These are phyloP conservation scores for Acrocephalus scirpaceus DNA, from an alignment of 2,797 vertebrate genomes.

Conservation along the genomic window DNA sequence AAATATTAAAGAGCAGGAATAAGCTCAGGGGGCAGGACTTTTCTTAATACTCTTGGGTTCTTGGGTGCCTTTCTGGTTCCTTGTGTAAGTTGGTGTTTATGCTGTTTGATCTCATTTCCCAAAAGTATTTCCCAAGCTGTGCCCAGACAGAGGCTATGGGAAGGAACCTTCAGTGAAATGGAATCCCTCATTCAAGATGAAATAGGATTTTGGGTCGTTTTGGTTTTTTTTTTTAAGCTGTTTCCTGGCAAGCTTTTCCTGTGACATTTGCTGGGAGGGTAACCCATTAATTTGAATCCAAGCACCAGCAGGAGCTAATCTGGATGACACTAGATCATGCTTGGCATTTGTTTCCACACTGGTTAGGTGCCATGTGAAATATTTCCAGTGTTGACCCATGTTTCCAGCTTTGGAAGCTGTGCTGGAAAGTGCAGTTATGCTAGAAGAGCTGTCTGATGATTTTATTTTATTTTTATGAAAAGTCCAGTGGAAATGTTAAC, in stretches of 20 bases:
- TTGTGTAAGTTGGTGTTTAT: not conserved
- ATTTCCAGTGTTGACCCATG: conserved; percentile 51
- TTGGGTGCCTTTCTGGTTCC: not conserved
- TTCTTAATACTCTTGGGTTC: not conserved
- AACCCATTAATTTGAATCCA: conserved; percentile 52
- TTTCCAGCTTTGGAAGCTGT: conserved; percentile 50
- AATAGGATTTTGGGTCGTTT: not conserved
- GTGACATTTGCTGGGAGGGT: conserved; percentile 53
- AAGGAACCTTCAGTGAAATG: conserved; percentile 42
- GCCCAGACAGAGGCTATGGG: not conserved
- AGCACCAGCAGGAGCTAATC: conserved; percentile 57
- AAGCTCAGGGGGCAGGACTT: not conserved
- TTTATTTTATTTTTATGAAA: not conserved
- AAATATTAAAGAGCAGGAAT: not conserved
- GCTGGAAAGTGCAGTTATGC: conserved; percentile 44
- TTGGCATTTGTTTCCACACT: conserved; percentile 48
- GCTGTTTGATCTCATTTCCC: conserved; percentile 38
- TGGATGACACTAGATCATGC: conserved; percentile 58
- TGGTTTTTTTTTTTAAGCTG: not conserved
- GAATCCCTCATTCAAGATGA: conserved; percentile 30
- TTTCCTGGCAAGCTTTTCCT: conserved; percentile 52
- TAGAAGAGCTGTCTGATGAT: not conserved
- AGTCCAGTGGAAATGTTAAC: conserved; percentile 20
- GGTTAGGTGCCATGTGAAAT: conserved; percentile 60
- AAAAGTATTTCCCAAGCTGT: conserved; percentile 39